These are phyloP conservation scores for Leptopilina boulardi DNA, from an alignment of 1,140 invertebrate genomes.

Conservation along the genomic window DNA sequence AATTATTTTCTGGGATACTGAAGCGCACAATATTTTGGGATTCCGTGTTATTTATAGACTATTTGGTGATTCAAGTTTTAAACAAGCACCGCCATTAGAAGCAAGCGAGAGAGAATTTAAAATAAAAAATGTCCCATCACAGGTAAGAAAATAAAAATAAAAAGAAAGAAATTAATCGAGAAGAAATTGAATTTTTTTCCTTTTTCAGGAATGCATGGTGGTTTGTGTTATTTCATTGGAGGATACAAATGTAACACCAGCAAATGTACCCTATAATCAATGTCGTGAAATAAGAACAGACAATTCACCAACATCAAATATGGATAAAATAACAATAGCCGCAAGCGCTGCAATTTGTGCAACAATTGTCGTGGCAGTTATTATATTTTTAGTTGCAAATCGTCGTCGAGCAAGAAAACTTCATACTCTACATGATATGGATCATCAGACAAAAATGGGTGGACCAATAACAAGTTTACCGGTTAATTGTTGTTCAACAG, in stretches of 20 bases:
- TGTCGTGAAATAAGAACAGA: constrained; percentile 93
- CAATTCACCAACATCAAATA: constrained; percentile 87
- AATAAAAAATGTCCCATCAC: constrained; percentile 92
- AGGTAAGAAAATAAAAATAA: constrained; percentile 77
- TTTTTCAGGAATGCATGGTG: constrained; percentile 88
- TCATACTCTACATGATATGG: constrained; percentile 82
- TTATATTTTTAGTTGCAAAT: constrained; percentile 91
- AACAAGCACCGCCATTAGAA: constrained; percentile 90
- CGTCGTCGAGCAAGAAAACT: constrained; percentile 84
- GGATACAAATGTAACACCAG: constrained; percentile 89
- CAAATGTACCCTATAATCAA: constrained; percentile 89
- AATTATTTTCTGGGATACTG: constrained; percentile 93
- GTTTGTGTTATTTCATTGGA: constrained; percentile 94
- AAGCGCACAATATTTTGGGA: constrained; percentile 88
- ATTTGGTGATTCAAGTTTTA: constrained; percentile 93
- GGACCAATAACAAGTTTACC: constrained; percentile 83
- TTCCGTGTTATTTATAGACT: constrained; percentile 92
- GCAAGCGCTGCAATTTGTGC: constrained; percentile 94
- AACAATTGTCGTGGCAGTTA: constrained; percentile 91
- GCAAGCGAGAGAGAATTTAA: constrained; percentile 92
- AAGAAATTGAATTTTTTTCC: background rate
- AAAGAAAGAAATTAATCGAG: background rate
- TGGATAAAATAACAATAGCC: constrained; percentile 96
- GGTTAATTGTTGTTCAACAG: constrained; percentile 84
- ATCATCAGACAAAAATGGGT: constrained; percentile 79